Conservation (phyloP, 2,888 invertebrate genomes). For the Phortica magna region DNA sequence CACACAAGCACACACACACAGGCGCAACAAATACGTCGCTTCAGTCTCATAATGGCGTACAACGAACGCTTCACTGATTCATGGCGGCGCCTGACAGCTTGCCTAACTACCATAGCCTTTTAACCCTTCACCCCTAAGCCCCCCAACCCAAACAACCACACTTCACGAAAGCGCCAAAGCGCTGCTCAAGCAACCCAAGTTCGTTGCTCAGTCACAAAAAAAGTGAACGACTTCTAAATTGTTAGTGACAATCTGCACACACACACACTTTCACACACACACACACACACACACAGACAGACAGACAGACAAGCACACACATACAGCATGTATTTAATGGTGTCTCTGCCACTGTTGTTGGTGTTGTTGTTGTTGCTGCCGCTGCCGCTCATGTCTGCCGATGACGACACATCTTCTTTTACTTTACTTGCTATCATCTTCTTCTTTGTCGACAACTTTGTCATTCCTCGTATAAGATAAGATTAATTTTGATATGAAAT, state of each 20-base stretch:
- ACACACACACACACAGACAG: background rate
- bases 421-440: background rate
- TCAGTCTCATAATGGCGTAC: background rate
- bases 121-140: background rate
- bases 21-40: background rate
- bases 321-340: background rate
- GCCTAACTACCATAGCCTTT: background rate
- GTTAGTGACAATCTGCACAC: background rate
- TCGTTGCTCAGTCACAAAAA: background rate
- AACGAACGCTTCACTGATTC: background rate
- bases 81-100: background rate
- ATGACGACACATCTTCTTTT: background rate
- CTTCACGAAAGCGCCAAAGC: background rate
- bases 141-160: background rate
- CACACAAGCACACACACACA: background rate
- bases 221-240: slow-evolving; percentile 18
- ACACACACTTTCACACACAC: background rate
- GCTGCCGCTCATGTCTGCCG: too few species aligned
- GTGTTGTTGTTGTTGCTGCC: too few species aligned
- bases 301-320: background rate
- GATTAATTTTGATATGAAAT: slow-evolving; percentile 27
- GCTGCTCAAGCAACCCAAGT: background rate
- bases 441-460: background rate
- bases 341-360: background rate
- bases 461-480: background rate